phyloP scores from a whole-genome alignment of 2,888 invertebrate species.

The Philaethria dido region DNA sequence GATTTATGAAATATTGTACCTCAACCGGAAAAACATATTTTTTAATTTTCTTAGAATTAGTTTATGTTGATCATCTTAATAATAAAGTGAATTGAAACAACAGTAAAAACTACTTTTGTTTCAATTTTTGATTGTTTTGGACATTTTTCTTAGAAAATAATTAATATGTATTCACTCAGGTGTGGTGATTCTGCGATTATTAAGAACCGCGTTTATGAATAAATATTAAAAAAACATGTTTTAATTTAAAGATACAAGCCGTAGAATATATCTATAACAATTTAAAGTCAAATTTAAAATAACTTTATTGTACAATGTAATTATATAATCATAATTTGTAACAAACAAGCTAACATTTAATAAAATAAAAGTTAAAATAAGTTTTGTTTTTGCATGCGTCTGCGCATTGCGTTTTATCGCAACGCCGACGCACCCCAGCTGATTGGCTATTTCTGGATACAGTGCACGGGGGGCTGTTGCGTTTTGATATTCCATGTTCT shows the following conservation, averaged over 20 bases:
- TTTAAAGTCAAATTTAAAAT: neutral
- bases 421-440: constrained; percentile 73
- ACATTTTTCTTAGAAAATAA: neutral
- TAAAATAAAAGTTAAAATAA: neutral
- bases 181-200: neutral
- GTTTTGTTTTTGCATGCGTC: constrained; percentile 44
- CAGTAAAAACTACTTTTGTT: too few species aligned
- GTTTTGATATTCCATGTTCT: constrained; percentile 23
- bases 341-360: neutral
- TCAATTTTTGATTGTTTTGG: too few species aligned
- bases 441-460: constrained; percentile 72
- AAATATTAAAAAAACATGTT: too few species aligned
- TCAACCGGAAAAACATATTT: too few species aligned
- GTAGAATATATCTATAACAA: neutral
- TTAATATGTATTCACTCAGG: neutral
- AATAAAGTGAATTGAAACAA: neutral
- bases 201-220: neutral
- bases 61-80: too few species aligned
- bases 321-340: too few species aligned
- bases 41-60: too few species aligned
- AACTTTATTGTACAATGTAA: too few species aligned
- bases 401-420: constrained; percentile 55
- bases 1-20: neutral
- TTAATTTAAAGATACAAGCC: too few species aligned
- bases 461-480: constrained; percentile 52